Base-by-base conservation (phyloP, 2,797 vertebrate species). In the Iguana delicatissima region DNA sequence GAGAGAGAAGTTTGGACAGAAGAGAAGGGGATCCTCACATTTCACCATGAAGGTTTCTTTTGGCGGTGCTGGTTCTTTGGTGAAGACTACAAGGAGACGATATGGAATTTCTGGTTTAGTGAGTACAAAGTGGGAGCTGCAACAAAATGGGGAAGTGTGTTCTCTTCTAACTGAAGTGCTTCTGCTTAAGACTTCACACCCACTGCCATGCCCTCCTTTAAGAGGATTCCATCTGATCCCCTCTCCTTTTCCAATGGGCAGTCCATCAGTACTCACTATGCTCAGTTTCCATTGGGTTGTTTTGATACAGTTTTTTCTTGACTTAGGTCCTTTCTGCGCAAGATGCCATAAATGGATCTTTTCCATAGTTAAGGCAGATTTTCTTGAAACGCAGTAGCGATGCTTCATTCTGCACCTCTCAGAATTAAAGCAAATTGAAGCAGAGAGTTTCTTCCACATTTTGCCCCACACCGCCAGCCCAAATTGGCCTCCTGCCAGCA, bases 21-120 rank as follows among this genome's bases (percentile, higher is more conserved):
- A 8, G 50, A 86, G 84, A 77, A 72, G 13, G 92, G 91, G 64
- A 83, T 96, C 50, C 91, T 97, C 29, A 97, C 92, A 8, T 97
- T 99, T 88, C 98, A 98, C 90, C 98, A 99, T 0, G 98, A 99
- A 96, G 98, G 98, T 22, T 99, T 99, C 96, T 98, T 99, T 96
- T 98, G 98, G 98, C 69, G 97, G 29, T 99, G 98, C 88, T 97
- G 94, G 93, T 98, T 99, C 95, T 97, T 97, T 32, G 97, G 97
- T 0, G 96, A 98, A 89, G 96, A 97, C 74, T 93, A 96, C 12
- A 42, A 96, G 0, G 97, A 98, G 26, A 97, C 94, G 5, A 95
- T 98, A 92, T 97, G 98, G 97, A 98, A 97, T 96, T 98, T 98
- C 86, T 97, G 98, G 96, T 98, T 98, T 96, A 98, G 98, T 98